Evolutionary conservation across 2,113 vertebrate genomes (phyloP), one percentile per base, ranked within the genome.

Genomic region (Ranitomeya variabilis): DNA sequence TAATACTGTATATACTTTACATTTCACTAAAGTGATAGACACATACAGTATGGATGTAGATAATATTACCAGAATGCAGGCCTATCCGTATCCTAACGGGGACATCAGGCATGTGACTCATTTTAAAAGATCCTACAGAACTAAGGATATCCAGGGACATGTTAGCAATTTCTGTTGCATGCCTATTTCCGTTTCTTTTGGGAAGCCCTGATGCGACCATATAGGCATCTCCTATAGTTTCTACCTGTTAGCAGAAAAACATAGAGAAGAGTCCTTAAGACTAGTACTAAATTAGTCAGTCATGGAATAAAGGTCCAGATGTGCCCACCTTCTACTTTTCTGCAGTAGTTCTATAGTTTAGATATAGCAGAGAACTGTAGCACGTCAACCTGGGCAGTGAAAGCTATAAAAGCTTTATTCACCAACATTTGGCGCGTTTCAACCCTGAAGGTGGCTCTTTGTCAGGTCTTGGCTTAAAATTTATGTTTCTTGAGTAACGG

Each of bases 131-230:
- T 16, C 95, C 95, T 82, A 96, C 95, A 0, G 95, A 92, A 60
- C 95, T 96, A 62, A 96, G 93, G 90, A 96, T 96, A 92, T 96
- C 96, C 11, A 96, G 93, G 9, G 96, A 92, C 96, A 96, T 96
- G 91, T 96, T 96, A 23, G 95, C 90, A 57, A 96, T 95, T 90
- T 96, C 95, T 26, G 94, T 94, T 1, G 94, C 93, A 10, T 96
- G 95, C 0, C 95, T 93, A 90, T 95, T 93, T 0, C 59, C 95
- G 1, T 96, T 96, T 0, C 90, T 91, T 31, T 95, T 91, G 0
- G 96, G 96, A 21, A 96, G 85, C 0, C 96, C 95, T 0, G 96
- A 96, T 0, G 94, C 94, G 81, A 96, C 95, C 96, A 96, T 96
- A 92, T 96, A 96, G 7, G 95, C 95, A 71, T 96, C 95, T 0